Conservation (phyloP, 1,140 invertebrate species). For the Melitaea cinxia region DNA sequence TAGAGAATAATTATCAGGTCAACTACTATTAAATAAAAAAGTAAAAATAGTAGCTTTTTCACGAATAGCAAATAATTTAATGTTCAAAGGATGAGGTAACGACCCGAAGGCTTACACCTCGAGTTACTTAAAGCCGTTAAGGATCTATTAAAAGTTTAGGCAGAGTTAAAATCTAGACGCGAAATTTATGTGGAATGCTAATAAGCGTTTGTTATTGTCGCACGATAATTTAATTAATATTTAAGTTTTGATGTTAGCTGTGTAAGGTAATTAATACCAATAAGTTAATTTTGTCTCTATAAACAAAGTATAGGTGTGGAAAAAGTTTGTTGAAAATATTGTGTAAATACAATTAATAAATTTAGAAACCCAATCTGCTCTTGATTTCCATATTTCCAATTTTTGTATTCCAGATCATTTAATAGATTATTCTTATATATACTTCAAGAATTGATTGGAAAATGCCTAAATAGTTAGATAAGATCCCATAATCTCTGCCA, state of each 20-base stretch:
- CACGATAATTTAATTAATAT: background rate
- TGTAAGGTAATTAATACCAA: no score
- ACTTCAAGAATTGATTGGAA: no score
- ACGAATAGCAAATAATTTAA: conserved; percentile 4
- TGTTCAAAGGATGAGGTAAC: background rate
- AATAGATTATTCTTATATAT: no score
- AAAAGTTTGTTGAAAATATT: no score
- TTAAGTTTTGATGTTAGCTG: no score
- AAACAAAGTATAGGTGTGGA: no score
- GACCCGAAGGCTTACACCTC: background rate
- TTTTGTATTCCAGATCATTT: background rate
- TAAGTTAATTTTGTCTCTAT: no score
- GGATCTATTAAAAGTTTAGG: background rate
- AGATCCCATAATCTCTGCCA: background rate
- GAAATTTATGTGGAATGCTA: background rate
- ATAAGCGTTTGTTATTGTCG: background rate
- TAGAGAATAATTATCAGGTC: no score
- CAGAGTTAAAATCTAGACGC: conserved; percentile 5
- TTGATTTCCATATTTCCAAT: no score
- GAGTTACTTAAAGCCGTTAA: conserved; percentile 1
- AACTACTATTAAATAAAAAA: background rate
- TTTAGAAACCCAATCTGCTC: no score
- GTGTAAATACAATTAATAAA: no score
- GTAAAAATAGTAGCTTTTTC: background rate
- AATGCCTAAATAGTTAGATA: background rate